Base-by-base conservation (phyloP, 2,888 invertebrate genomes). In the Chloroclysta siterata region DNA sequence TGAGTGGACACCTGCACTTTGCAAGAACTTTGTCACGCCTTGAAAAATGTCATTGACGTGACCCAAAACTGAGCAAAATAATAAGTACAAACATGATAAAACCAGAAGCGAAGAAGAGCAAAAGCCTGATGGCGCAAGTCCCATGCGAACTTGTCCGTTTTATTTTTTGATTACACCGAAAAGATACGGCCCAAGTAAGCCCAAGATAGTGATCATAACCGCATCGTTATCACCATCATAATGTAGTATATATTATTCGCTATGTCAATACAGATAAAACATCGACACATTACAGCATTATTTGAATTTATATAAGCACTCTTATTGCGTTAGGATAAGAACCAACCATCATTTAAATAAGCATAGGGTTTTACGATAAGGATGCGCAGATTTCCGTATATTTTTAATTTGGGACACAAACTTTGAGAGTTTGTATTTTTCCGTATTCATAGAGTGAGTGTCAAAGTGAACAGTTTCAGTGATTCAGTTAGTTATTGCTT, bases 231-330 rank as follows among this genome's bases (percentile, higher is more conserved):
- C 88, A 79, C 72, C 79, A 84, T 85, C 81, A 80, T 80, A 81
- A 83, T 89, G 88, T 33, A 33, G 8, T 33, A 11, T 39, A 39
- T 39, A 8, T 89, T 82, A 81, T 82, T 82, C 68, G 77, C 80
- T 79, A 78, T 75, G 81, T 84, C 87, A 87, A 89, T 87, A 89
- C 61, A 72, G 88, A 89, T 89, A 87, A 85, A 76, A 68, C 70
- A 42, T 54, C 28, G 7, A 8, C 33, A 29, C 5, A 8, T 8
- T 62, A 53, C 58, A 54, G 22, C 39, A 28, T 50, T 56, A 58
- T 44, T 54, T 29, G 1, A 33, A 51, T 54, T 57, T 52, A 53
- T 59, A 72, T 39, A 81, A 52, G 81, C 61, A 58, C 53, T 61
- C 79, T 74, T 87, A 77, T 62, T 33, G 0, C 61, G 5, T 59